Evolutionary conservation across 1,140 invertebrate species (phyloP).

Genomic region (Hypsibius dujardini): DNA sequence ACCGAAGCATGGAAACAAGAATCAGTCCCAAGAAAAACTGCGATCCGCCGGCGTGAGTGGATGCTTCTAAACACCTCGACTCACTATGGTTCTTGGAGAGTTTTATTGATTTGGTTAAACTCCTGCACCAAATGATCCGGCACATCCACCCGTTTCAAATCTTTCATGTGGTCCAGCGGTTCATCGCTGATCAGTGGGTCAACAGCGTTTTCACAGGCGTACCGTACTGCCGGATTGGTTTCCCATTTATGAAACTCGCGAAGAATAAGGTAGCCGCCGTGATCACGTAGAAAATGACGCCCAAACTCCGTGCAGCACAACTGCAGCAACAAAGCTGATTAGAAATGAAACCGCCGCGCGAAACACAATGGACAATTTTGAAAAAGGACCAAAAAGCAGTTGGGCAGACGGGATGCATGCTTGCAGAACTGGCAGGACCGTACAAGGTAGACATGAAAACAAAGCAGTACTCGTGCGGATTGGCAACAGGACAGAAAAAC

Average conservation of each 20-base stretch:
- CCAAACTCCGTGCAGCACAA: constrained; percentile 51
- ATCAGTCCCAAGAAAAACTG: too few species aligned
- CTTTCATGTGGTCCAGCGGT: constrained; percentile 53
- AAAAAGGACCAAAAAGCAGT: constrained; percentile 18
- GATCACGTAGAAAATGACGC: constrained; percentile 50
- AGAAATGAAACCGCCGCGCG: background rate
- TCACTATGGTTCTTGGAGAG: too few species aligned
- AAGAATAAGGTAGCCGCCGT: constrained; percentile 66
- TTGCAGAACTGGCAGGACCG: background rate
- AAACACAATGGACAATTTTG: too few species aligned
- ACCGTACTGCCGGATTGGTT: constrained; percentile 42
- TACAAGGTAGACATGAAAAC: too few species aligned
- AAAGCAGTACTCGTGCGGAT: too few species aligned
- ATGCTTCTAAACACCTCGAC: too few species aligned
- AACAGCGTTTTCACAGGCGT: constrained; percentile 65
- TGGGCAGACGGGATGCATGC: background rate
- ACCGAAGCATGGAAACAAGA: too few species aligned
- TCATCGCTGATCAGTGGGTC: constrained; percentile 76
- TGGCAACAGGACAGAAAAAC: too few species aligned
- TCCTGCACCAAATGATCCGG: constrained; percentile 53
- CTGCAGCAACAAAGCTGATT: constrained; percentile 32
- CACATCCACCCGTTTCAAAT: constrained; percentile 54
- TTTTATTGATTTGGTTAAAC: constrained; percentile 47
- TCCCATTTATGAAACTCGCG: constrained; percentile 79
- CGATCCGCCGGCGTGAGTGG: too few species aligned